phyloP scores from a whole-genome alignment of 2,113 vertebrate species.

The Ivindomyrus marchei region DNA sequence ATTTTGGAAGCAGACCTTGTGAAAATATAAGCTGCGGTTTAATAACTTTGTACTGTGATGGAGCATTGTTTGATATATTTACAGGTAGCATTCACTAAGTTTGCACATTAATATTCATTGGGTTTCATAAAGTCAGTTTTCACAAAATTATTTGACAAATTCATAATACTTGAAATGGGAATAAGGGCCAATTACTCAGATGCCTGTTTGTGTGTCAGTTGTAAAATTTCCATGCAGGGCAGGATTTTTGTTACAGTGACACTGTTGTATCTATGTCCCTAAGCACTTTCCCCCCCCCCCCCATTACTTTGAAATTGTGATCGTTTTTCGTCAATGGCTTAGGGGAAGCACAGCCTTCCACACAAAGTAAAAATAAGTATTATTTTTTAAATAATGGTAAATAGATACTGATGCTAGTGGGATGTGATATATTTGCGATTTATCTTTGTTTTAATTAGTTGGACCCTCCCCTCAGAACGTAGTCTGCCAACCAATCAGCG shows the following conservation, averaged over 20 bases:
- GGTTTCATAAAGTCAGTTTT: background rate
- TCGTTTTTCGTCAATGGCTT: background rate
- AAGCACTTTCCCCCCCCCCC: background rate
- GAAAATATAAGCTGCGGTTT: background rate
- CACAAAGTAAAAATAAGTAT: background rate
- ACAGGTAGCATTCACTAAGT: background rate
- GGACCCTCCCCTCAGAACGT: constrained; percentile 10
- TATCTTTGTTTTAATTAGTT: constrained; percentile 15
- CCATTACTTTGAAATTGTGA: background rate
- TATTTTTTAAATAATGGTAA: background rate
- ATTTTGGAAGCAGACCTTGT: background rate
- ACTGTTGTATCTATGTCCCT: background rate
- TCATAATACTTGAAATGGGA: background rate
- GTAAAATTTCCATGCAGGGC: background rate
- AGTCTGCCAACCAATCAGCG: background rate
- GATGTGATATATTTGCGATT: background rate
- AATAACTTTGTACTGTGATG: background rate
- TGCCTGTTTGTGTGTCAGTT: background rate
- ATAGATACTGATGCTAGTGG: background rate
- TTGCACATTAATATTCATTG: background rate
- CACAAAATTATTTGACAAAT: background rate
- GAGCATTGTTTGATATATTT: background rate
- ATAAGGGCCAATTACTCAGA: background rate
- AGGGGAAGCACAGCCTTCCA: background rate
- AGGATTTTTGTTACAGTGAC: background rate